Base-by-base conservation (phyloP, 2,797 vertebrate genomes). In the Clamator glandarius region DNA sequence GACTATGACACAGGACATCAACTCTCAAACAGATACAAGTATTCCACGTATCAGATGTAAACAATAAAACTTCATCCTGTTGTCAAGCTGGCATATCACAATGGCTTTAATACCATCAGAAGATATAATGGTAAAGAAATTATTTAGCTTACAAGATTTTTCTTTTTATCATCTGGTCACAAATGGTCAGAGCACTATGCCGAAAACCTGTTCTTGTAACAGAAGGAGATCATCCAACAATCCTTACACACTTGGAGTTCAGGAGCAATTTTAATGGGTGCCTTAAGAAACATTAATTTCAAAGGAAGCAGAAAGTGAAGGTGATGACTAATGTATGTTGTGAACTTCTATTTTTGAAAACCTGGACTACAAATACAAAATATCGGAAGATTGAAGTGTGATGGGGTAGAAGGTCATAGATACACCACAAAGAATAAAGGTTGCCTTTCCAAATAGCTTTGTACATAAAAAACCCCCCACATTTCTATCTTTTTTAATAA, bases 261-360 rank as follows among this genome's bases (percentile, higher is more conserved):
- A 2, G n/a, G 12, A 70, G 19, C 17, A 67, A 63, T 59, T 83
- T 77, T 44, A 80, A 77, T 28, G 48, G 33, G 44, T 36, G 13
- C 35, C 77, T 63, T 88, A 91, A 70, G 23, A 6, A 33, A 24
- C 19, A 74, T 29, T 67, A 17, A 89, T 77, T 89, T 92, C 64
- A 89, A 89, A 89, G n/a, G 17, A 89, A 78, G 55, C 14, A 66
- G 55, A 72, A 80, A 35, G 39, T 23, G 17, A 87, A 73, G 39
- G 48, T 75, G 36, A 89, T 55, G 39, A 76, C 35, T 80, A 69
- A 68, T 15, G 11, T 11, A 70, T 23, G 11, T 28, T 67, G 62
- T 52, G 50, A 76, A 93, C 81, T 69, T 62, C 29, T 77, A 12
- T 33, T 86, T 92, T 87, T 83, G 41, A 36, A 89, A 93, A 92